These are phyloP conservation scores for Druon quercuslanigerum DNA, from an alignment of 1,140 invertebrate genomes.

Conservation along the genomic window DNA sequence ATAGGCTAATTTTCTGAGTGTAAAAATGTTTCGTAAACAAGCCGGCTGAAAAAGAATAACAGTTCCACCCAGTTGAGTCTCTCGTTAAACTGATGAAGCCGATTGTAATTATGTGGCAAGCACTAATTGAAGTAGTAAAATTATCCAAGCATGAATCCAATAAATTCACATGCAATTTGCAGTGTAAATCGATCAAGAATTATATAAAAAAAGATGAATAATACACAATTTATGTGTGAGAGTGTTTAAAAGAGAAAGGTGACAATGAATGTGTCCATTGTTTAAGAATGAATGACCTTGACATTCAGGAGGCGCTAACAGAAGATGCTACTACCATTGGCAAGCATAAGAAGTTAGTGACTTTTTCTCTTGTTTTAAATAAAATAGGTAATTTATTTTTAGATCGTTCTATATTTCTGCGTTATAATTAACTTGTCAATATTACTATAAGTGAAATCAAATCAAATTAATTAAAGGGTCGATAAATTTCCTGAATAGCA, in stretches of 20 bases:
- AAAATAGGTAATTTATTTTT: too few species aligned
- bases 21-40: constrained; percentile 1
- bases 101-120: constrained; percentile 15
- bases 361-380: too few species aligned
- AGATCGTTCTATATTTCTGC: too few species aligned
- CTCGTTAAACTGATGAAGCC: constrained; percentile 22
- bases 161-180: constrained; percentile 26
- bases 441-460: too few species aligned
- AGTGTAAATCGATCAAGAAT: constrained; percentile 15
- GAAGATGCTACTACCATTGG: too few species aligned
- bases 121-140: constrained; percentile 8
- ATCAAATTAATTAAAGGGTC: too few species aligned
- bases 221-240: background rate
- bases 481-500: too few species aligned
- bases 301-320: constrained; percentile 22
- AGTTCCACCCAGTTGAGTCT: background rate
- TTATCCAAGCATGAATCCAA: constrained; percentile 2
- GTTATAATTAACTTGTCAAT: too few species aligned
- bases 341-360: too few species aligned
- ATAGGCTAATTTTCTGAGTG: background rate
- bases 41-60: background rate
- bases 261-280: constrained; percentile 14
- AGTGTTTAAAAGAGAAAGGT: constrained; percentile 32
- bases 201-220: constrained; percentile 4
- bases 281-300: constrained; percentile 22